These are phyloP conservation scores for Lithophane ornitopus DNA, from an alignment of 2,888 invertebrate genomes.

Conservation along the genomic window DNA sequence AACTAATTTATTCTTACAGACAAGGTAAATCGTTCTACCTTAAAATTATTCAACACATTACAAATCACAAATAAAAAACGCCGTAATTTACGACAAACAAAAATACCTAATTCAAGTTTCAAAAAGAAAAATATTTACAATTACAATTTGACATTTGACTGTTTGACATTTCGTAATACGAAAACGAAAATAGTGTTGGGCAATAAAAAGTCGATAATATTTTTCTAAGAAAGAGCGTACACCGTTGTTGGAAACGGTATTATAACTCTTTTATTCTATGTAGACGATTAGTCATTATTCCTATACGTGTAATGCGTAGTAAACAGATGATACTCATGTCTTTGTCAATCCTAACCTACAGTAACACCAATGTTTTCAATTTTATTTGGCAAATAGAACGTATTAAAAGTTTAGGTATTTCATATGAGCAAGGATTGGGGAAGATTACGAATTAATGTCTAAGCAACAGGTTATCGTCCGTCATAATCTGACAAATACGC, in stretches of 20 bases:
- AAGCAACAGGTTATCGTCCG: slow-evolving; percentile 88
- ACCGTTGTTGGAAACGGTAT: slow-evolving; percentile 45
- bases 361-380: slow-evolving; percentile 49
- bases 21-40: not conserved
- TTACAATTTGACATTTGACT: slow-evolving; percentile 26
- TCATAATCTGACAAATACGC: slow-evolving; percentile 87
- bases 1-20: not conserved
- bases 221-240: slow-evolving; percentile 40
- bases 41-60: not conserved
- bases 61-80: not conserved
- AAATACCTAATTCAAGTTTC: not conserved
- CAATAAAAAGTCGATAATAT: slow-evolving; percentile 56
- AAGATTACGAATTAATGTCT: slow-evolving; percentile 84
- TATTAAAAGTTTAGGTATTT: slow-evolving; percentile 62
- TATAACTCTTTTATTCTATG: slow-evolving; percentile 27
- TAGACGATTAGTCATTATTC: slow-evolving; percentile 49
- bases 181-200: slow-evolving; percentile 70
- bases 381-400: slow-evolving; percentile 40
- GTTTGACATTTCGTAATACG: slow-evolving; percentile 59
- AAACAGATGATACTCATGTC: slow-evolving; percentile 37
- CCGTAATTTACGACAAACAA: not conserved
- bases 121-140: slow-evolving; percentile 15
- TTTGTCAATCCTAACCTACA: slow-evolving; percentile 64
- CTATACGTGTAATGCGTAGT: slow-evolving; percentile 52
- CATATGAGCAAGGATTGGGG: slow-evolving; percentile 74